Evolutionary conservation across 2,888 invertebrate genomes (phyloP).

Genomic region (Diogma glabrata): DNA sequence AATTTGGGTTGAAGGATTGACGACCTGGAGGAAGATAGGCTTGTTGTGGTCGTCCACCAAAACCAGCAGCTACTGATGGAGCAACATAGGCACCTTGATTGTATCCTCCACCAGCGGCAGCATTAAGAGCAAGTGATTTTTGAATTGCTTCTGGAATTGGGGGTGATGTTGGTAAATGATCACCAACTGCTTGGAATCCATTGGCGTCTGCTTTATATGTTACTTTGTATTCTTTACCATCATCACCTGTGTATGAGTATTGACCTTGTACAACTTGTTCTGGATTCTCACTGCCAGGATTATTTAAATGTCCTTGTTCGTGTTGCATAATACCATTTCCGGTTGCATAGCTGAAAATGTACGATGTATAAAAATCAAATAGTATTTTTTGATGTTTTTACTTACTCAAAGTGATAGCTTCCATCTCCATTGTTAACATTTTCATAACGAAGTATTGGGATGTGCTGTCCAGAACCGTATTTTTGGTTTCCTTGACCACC

Average conservation of each 20-base stretch:
- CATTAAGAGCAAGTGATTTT: slow-evolving; percentile 18
- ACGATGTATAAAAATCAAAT: slow-evolving; percentile 11
- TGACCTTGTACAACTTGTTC: slow-evolving; percentile 50
- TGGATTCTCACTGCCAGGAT: slow-evolving; percentile 44
- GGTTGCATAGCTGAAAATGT: slow-evolving; percentile 43
- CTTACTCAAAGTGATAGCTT: slow-evolving; percentile 51
- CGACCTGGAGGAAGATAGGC: too few relatives aligned
- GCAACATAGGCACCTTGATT: too few relatives aligned
- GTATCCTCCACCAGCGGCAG: slow-evolving; percentile 12
- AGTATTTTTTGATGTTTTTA: too few relatives aligned
- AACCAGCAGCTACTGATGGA: too few relatives aligned
- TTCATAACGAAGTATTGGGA: slow-evolving; percentile 47
- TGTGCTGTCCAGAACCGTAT: slow-evolving; percentile 31
- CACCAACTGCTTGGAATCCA: slow-evolving; percentile 65
- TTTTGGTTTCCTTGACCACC: too few relatives aligned
- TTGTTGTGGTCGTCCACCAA: too few relatives aligned
- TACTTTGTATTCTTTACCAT: slow-evolving; percentile 48
- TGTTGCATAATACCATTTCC: slow-evolving; percentile 52
- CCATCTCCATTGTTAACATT: slow-evolving; percentile 52
- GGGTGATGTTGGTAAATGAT: slow-evolving; percentile 65
- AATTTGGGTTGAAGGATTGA: too few relatives aligned
- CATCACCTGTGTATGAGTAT: slow-evolving; percentile 50
- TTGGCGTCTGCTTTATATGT: slow-evolving; percentile 63
- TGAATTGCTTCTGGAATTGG: slow-evolving; percentile 46
- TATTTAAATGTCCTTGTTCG: slow-evolving; percentile 43